phyloP scores from a whole-genome alignment of 1,140 invertebrate genomes.

The Hetaerina americana region DNA sequence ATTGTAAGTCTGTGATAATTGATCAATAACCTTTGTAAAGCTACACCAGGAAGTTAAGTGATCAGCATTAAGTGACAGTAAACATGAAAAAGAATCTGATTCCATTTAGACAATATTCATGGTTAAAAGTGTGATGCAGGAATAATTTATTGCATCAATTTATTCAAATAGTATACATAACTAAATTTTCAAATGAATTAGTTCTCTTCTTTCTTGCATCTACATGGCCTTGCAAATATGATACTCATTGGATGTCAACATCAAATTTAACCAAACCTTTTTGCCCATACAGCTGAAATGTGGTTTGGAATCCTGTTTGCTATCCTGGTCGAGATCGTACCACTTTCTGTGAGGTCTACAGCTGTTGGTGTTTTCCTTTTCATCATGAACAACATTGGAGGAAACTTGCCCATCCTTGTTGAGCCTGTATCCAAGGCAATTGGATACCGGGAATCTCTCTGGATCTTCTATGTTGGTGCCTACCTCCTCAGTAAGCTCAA shows the following conservation, averaged over 20 bases:
- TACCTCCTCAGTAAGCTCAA: conserved; percentile 62
- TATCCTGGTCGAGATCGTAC: conserved; percentile 76
- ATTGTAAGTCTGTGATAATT: neutral
- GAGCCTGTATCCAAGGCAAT: conserved; percentile 66
- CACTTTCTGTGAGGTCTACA: conserved; percentile 61
- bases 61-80: too few species aligned
- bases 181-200: neutral
- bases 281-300: conserved; percentile 81
- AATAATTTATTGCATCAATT: conserved; percentile 8
- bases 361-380: conserved; percentile 76
- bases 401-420: conserved; percentile 76
- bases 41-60: too few species aligned
- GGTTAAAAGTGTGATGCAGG: neutral
- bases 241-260: neutral
- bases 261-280: conserved; percentile 23
- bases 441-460: conserved; percentile 67
- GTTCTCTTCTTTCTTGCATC: neutral
- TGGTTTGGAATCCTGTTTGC: conserved; percentile 87
- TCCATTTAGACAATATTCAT: conserved; percentile 9
- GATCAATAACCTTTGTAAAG: too few species aligned
- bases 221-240: neutral
- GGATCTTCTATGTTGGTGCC: conserved; percentile 75
- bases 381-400: conserved; percentile 86
- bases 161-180: conserved; percentile 3
- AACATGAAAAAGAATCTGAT: too few species aligned